Evolutionary conservation across 1,140 invertebrate genomes (phyloP), one percentile per base, ranked within the genome.

Genomic region (Macrotrachela quadricornifera): DNA sequence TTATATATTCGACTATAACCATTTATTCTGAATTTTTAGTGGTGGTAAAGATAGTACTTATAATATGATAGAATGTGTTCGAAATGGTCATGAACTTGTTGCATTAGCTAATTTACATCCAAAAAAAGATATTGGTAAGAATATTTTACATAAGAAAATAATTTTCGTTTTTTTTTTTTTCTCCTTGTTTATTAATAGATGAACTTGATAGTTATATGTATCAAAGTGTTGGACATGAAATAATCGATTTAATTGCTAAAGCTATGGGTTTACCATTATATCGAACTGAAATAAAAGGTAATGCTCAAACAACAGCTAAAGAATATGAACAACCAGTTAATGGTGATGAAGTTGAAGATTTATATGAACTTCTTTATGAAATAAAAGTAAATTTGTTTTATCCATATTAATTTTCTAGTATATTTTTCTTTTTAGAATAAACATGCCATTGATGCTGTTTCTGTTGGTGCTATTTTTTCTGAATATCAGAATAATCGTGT

Each of bases 141-240:
- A 39, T 52, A 30, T 48, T 21, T 21, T 13, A 18, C 10, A 47
- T 10, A 13, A n/a, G 11, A 41, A 54, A 30, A 17, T 8, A 4
- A 30, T 30, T 30, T 30, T 4, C 8, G 21, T 30, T 4, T 30
- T 8, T 30, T n/a, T n/a, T n/a, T n/a, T n/a, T n/a, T n/a, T n/a
- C n/a, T n/a, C n/a, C n/a, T 4, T 4, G 10, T 4, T 30, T 30
- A 30, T 30, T 30, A 8, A 30, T 30, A 30, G 83, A 86, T 76
- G 92, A 97, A 68, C 67, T 96, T 57, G 91, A 99, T 70, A 96
- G 90, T 64, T 96, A 87, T 64, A 99, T 99, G 92, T 97, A 94
- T 67, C 92, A 99, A 74, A 92, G 86, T 49, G 91, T 97, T 50
- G 94, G 92, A 11, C 83, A 91, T 71, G 81, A 92, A 74, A 85